A percentile compares a stretch with the other conserved stretches of the same genome.
Conservation (phyloP, 1,140 invertebrate genomes). For the Monomorium pharaonis region DNA sequence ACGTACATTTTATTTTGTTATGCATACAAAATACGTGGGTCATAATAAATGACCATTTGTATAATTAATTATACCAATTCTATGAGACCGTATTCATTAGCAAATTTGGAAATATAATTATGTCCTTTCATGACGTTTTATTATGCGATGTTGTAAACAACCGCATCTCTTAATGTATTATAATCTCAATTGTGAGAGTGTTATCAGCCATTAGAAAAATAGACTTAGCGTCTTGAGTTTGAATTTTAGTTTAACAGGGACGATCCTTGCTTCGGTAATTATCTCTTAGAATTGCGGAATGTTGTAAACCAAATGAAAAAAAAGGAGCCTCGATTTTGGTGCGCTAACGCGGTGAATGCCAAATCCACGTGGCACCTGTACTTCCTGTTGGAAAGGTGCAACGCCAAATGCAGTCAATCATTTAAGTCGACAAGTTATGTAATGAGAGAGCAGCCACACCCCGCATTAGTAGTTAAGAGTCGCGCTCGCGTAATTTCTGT, state of each 20-base stretch:
- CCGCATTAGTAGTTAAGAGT: slow-evolving; percentile 36
- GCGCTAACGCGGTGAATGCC: neutral
- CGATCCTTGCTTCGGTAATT: neutral
- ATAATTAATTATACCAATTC: slow-evolving; percentile 28
- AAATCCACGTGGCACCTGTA: slow-evolving; percentile 7
- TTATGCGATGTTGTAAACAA: neutral
- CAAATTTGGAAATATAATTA: slow-evolving; percentile 34
- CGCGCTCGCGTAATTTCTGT: slow-evolving; percentile 37
- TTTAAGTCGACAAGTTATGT: slow-evolving; percentile 41
- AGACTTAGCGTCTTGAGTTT: too few species aligned
- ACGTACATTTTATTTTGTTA: neutral
- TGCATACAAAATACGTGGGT: neutral
- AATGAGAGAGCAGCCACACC: slow-evolving; percentile 40
- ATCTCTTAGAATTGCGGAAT: neutral
- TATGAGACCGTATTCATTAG: neutral
- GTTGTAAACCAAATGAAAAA: neutral
- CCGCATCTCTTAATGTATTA: neutral
- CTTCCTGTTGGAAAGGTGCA: slow-evolving; percentile 7
- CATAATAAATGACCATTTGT: neutral
- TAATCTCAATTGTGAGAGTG: neutral
- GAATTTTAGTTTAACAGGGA: neutral
- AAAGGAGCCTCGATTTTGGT: neutral
- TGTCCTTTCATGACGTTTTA: neutral
- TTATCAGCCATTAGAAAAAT: neutral
- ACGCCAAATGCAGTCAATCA: slow-evolving; percentile 35